Percentiles rank a stretch among this genome's conserved stretches.
Evolutionary conservation across 2,797 vertebrate genomes (phyloP).

Genomic region (Merluccius polli): DNA sequence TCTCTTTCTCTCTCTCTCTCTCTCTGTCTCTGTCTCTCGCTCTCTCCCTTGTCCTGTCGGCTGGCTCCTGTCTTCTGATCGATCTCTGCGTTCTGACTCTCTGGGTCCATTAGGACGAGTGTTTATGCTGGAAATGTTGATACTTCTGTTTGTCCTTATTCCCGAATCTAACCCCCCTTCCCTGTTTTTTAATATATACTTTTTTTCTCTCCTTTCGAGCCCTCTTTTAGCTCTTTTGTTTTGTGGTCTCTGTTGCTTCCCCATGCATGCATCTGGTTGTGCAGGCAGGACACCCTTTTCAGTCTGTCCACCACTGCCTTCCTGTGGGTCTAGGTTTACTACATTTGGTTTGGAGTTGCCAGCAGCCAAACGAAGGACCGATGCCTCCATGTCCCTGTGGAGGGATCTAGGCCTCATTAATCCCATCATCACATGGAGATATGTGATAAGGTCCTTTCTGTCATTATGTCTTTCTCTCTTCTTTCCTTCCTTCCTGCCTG

Average conservation of each 20-base stretch:
- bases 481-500: background rate
- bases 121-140: slow-evolving; percentile 64
- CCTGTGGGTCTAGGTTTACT: background rate
- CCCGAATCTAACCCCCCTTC: slow-evolving; percentile 7
- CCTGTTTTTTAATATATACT: background rate
- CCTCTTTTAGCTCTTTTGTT: slow-evolving; percentile 17
- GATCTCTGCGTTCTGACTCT: slow-evolving; percentile 42
- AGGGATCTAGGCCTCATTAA: slow-evolving; percentile 25
- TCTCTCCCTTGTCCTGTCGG: slow-evolving; percentile 19
- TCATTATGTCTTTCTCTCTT: background rate
- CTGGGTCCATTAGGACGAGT: slow-evolving; percentile 58
- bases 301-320: background rate
- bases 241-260: slow-evolving; percentile 19
- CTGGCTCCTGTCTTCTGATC: slow-evolving; percentile 48
- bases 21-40: background rate
- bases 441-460: background rate
- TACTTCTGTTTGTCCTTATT: slow-evolving; percentile 37
- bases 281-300: slow-evolving; percentile 23
- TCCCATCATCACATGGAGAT: slow-evolving; percentile 43
- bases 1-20: slow-evolving; percentile 37
- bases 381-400: slow-evolving; percentile 45
- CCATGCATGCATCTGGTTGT: slow-evolving; percentile 36
- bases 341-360: background rate
- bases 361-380: slow-evolving; percentile 31
- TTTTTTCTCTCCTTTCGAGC: slow-evolving; percentile 23